Conservation (phyloP, 35 echinoderm and acorn worm species). For the Diadema setosum region DNA sequence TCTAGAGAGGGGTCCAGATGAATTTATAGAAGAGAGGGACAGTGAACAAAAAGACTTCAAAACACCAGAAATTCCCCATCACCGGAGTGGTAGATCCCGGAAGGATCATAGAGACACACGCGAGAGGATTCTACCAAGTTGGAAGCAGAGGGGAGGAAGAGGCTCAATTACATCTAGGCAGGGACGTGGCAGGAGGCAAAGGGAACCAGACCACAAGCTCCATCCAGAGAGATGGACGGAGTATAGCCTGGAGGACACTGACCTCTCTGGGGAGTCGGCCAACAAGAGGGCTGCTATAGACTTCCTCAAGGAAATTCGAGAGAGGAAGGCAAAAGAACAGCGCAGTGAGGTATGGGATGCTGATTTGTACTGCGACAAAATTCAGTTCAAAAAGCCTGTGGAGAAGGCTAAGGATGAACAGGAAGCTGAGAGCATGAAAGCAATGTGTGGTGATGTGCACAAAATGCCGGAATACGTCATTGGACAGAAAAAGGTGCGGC, state of each 20-base stretch:
- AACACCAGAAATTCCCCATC: not conserved
- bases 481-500: not conserved
- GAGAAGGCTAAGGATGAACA: not conserved
- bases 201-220: not conserved
- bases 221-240: slow-evolving; percentile 42
- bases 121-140: not conserved
- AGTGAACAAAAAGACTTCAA: not conserved
- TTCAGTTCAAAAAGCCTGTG: slow-evolving; percentile 26
- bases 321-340: slow-evolving; percentile 12
- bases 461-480: slow-evolving; percentile 33
- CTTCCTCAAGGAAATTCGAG: slow-evolving; percentile 38
- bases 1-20: not conserved
- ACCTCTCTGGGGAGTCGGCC: slow-evolving; percentile 18
- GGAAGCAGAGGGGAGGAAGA: not conserved
- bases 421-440: not conserved
- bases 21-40: not conserved
- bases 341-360: not conserved
- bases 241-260: slow-evolving; percentile 48
- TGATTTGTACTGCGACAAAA: not conserved
- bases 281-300: slow-evolving; percentile 49
- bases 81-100: not conserved
- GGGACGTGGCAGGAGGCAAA: not conserved
- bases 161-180: not conserved
- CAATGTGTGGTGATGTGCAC: slow-evolving; percentile 23
- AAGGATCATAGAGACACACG: not conserved